Evolutionary conservation across 2,888 invertebrate species (phyloP).

Genomic region (Tenthredo mesomela): DNA sequence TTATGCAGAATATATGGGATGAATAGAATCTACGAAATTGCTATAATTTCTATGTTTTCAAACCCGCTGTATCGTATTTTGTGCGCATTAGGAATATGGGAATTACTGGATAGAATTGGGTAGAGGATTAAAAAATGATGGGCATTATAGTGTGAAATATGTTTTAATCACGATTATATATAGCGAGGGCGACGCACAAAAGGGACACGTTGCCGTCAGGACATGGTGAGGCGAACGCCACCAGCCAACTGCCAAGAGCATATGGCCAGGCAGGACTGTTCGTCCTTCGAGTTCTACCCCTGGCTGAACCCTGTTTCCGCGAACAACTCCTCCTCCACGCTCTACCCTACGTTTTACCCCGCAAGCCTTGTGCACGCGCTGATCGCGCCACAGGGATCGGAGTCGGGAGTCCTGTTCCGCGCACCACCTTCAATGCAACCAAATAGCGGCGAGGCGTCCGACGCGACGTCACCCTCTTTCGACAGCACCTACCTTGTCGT

Average conservation of each 20-base stretch:
- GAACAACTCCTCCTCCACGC: conserved; percentile 10
- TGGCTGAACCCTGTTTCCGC: conserved; percentile 38
- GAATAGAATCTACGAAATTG: not conserved
- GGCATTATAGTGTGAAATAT: not conserved
- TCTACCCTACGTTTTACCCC: not conserved
- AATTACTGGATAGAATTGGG: not conserved
- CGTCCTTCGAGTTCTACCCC: conserved; percentile 28
- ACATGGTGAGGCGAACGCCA: conserved; percentile 47
- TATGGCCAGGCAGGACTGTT: conserved; percentile 15
- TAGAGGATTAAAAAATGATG: not conserved
- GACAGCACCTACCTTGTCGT: conserved; percentile 1
- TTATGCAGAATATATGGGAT: not conserved
- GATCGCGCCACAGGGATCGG: conserved; percentile 5
- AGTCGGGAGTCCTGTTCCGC: conserved; percentile 27
- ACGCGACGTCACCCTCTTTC: conserved; percentile 16
- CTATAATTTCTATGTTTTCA: not conserved
- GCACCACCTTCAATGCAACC: conserved; percentile 21
- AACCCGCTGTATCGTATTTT: not conserved
- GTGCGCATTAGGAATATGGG: not conserved
- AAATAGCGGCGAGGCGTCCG: not conserved
- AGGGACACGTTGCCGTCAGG: conserved; percentile 17
- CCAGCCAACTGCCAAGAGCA: conserved; percentile 49
- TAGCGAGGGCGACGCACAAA: not conserved
- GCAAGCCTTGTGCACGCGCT: not conserved
- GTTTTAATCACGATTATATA: not conserved